Evolutionary conservation across 2,113 vertebrate species (phyloP).

Genomic region (Nibea coibor): DNA sequence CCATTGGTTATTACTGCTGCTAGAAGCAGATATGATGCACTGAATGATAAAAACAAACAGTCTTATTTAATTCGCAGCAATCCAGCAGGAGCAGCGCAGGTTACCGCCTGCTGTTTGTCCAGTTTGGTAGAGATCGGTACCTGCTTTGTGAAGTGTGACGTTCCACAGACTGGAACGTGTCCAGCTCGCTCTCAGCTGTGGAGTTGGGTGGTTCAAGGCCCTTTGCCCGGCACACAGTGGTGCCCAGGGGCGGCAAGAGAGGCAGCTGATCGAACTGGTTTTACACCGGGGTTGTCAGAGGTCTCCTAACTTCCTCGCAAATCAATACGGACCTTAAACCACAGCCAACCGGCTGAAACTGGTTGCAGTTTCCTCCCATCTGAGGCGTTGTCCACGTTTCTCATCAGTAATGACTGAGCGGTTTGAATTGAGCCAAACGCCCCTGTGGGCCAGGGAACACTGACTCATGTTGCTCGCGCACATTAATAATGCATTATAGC

Average conservation of each 20-base stretch:
- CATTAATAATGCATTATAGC: constrained; percentile 80
- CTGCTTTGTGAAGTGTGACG: constrained; percentile 46
- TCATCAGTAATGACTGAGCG: constrained; percentile 71
- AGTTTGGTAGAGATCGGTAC: not conserved
- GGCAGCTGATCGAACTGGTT: constrained; percentile 65
- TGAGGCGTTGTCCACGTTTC: constrained; percentile 45
- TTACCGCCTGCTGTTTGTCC: constrained; percentile 8
- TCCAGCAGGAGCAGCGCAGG: not conserved
- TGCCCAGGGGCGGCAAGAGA: constrained; percentile 12
- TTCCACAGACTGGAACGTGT: constrained; percentile 45
- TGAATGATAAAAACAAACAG: not conserved
- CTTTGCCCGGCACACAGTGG: constrained; percentile 14
- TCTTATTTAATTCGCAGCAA: not conserved
- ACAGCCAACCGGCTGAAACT: constrained; percentile 72
- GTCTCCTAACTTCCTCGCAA: constrained; percentile 68
- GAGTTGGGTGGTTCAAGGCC: constrained; percentile 39
- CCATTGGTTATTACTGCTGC: constrained; percentile 2
- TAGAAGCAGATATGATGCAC: not conserved
- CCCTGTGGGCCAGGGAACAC: constrained; percentile 60
- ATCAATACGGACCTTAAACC: constrained; percentile 78
- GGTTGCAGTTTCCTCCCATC: constrained; percentile 63
- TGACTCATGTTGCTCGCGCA: constrained; percentile 67
- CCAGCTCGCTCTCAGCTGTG: constrained; percentile 40
- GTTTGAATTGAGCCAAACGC: constrained; percentile 61
- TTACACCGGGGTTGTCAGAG: constrained; percentile 62